Evolutionary conservation across 2,797 vertebrate species (phyloP).

Genomic region (Hydrocynus forskahlii): DNA sequence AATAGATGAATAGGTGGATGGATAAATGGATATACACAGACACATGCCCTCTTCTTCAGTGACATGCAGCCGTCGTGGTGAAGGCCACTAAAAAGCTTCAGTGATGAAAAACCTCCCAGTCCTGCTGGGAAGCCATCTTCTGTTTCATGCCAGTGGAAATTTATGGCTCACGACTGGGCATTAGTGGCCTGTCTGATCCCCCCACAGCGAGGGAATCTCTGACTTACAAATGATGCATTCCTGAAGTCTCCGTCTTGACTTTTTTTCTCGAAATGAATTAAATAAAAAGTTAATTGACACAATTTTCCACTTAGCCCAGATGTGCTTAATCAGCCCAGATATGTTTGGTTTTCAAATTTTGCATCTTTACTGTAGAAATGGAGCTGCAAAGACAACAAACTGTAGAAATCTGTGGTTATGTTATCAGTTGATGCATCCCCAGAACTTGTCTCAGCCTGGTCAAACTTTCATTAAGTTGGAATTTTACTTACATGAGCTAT

Average conservation of each 20-base stretch:
- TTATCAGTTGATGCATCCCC: no score
- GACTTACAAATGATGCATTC: slow-evolving; percentile 4
- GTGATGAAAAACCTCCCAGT: slow-evolving; percentile 71
- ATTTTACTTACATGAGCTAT: no score
- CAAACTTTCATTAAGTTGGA: no score
- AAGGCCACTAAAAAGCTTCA: slow-evolving; percentile 69
- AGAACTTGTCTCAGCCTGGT: no score
- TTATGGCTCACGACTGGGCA: slow-evolving; percentile 69
- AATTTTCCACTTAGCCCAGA: no score
- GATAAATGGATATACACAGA: background rate
- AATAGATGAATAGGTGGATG: background rate
- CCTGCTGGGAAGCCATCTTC: slow-evolving; percentile 73
- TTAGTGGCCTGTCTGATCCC: slow-evolving; percentile 34
- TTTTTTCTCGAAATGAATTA: background rate
- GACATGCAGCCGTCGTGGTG: slow-evolving; percentile 63
- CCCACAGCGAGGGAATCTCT: slow-evolving; percentile 15
- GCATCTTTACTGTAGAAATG: no score
- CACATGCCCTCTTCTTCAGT: slow-evolving; percentile 59
- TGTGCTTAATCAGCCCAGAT: no score
- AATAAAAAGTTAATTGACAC: no score
- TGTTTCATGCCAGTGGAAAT: slow-evolving; percentile 70
- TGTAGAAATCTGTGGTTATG: no score
- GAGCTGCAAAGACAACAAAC: no score
- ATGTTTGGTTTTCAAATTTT: no score
- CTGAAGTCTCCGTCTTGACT: background rate